Evolutionary conservation across 2,113 vertebrate species (phyloP).

Genomic region (Nicator chloris): DNA sequence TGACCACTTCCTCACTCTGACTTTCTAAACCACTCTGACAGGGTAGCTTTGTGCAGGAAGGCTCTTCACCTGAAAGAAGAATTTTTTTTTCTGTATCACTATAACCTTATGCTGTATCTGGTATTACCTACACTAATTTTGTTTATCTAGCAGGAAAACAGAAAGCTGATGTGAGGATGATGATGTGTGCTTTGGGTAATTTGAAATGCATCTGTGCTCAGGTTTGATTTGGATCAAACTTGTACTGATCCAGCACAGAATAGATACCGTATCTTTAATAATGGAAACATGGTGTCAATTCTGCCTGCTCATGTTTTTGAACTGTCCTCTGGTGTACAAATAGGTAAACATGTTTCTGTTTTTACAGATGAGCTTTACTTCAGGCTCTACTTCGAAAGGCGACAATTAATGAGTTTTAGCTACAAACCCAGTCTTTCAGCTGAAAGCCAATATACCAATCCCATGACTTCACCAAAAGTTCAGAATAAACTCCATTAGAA

Average conservation of each 20-base stretch:
- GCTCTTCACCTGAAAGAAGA: neutral
- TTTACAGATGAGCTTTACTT: neutral
- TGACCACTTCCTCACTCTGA: too few species aligned
- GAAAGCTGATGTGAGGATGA: neutral
- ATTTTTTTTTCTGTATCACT: neutral
- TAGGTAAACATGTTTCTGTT: neutral
- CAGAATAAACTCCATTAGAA: neutral
- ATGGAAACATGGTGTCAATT: neutral
- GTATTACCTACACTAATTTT: neutral
- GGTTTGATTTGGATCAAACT: neutral
- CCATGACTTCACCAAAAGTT: neutral
- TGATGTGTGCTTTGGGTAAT: neutral
- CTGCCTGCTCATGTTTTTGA: neutral
- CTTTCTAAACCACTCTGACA: too few species aligned
- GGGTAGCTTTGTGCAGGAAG: neutral
- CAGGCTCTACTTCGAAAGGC: neutral
- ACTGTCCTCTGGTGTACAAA: neutral
- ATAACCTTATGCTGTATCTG: neutral
- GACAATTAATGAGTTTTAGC: neutral
- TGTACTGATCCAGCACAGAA: neutral
- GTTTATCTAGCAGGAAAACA: neutral
- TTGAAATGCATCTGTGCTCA: neutral
- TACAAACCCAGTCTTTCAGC: neutral
- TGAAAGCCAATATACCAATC: neutral
- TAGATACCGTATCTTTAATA: neutral